Base-by-base conservation (phyloP, 1,140 invertebrate species). In the Phocides pigmalion region DNA sequence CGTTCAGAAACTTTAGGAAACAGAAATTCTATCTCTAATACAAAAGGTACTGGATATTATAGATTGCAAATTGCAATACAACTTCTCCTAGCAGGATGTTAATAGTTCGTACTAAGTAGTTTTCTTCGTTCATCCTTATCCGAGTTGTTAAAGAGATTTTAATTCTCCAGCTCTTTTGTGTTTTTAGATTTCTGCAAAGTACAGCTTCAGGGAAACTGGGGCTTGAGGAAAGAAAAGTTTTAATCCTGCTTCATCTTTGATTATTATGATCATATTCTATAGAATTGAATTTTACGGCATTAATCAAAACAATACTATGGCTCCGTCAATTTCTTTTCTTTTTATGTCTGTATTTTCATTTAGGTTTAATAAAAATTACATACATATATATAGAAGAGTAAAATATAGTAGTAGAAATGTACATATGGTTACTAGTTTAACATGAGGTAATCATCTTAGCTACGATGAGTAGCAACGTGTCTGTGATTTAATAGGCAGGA, bases 71-170 rank as follows among this genome's bases (percentile, higher is more conserved):
- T 35, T 32, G 35, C n/a, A 28, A 35, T 35, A 51, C 25, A 51
- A 51, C 14, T 16, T 35, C 35, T 35, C 49, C 17, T 35, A 28
- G 25, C 14, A 35, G 32, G 49, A 51, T 51, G 49, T 28, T 51
- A 51, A 51, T 51, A 51, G 49, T 51, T 51, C 25, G 49, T 51
- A 51, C 49, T 51, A 51, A 51, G 49, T 51, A 15, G 49, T 51
- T 51, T 51, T 51, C 49, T 51, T 35, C 49, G 25, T 51, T 28
- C 25, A 16, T 28, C 49, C 25, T 12, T 50, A 28, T 9, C 47
- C 14, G 22, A 17, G 47, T 16, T 50, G 22, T 50, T 50, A 50
- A 50, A 50, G 47, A 50, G 47, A 50, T 50, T 50, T 50, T 25
- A 50, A 50, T 50, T 50, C 25, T 14, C 25, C 14, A 25, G 32